A percentile compares a stretch with the other conserved stretches of the same genome.
phyloP scores from a whole-genome alignment of 1,140 invertebrate species.

The Heliconius hermathena region DNA sequence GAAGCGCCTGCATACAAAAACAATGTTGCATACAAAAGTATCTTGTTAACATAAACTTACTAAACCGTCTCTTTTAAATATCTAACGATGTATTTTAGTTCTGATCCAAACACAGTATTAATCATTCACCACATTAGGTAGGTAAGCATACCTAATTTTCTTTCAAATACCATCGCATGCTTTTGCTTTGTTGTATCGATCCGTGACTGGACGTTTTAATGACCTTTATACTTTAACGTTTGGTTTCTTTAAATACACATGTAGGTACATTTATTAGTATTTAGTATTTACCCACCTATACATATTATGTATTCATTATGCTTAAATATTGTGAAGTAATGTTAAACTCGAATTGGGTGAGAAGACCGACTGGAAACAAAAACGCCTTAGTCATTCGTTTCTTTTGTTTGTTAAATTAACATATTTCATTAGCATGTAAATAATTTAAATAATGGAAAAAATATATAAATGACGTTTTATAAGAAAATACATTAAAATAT shows the following conservation, averaged over 20 bases:
- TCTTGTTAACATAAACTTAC: background rate
- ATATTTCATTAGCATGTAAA: background rate
- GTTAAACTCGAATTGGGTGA: constrained; percentile 16
- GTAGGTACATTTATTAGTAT: background rate
- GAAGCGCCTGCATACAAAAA: constrained; percentile 22
- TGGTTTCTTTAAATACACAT: background rate
- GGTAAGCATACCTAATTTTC: constrained; percentile 17
- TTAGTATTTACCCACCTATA: background rate
- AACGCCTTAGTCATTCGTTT: constrained; percentile 49
- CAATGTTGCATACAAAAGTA: background rate
- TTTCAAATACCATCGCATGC: constrained; percentile 16
- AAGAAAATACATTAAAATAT: background rate
- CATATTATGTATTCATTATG: background rate
- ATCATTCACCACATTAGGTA: background rate
- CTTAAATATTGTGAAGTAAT: background rate
- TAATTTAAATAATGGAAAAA: background rate
- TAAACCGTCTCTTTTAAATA: background rate
- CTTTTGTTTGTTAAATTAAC: constrained; percentile 50
- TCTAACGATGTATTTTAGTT: background rate
- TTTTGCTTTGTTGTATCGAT: constrained; percentile 18
- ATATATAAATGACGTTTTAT: too few relatives aligned
- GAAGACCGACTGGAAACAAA: constrained; percentile 27
- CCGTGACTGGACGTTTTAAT: background rate
- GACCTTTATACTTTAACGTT: constrained; percentile 17
- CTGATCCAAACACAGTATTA: background rate